Percentiles rank a stretch among this genome's conserved stretches.
phyloP scores from a whole-genome alignment of 2,797 vertebrate species.

The Chloroceryle inda region DNA sequence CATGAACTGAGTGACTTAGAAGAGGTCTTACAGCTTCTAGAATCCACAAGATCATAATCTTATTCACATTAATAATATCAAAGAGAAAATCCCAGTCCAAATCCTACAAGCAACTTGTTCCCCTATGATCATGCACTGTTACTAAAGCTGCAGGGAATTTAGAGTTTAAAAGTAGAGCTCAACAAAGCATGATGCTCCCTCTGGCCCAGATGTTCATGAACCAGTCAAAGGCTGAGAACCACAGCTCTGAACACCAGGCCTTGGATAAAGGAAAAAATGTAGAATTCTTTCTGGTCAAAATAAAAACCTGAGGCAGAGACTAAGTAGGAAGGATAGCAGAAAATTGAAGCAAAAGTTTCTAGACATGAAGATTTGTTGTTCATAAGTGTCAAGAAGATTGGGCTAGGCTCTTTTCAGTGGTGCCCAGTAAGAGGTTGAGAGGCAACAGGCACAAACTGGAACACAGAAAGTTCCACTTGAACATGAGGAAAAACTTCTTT shows the following conservation, averaged over 20 bases:
- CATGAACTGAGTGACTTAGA: not conserved
- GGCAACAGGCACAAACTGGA: no score
- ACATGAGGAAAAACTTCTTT: no score
- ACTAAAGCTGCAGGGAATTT: not conserved
- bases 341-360: not conserved
- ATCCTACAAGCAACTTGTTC: not conserved
- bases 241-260: not conserved
- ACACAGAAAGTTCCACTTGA: no score
- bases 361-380: not conserved
- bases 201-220: not conserved
- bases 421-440: no score
- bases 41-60: not conserved
- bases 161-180: not conserved
- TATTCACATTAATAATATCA: not conserved
- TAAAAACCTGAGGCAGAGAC: not conserved
- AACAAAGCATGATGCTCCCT: not conserved
- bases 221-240: not conserved
- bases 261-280: not conserved
- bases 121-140: not conserved
- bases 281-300: not conserved
- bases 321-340: not conserved
- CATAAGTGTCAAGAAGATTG: no score
- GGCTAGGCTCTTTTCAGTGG: no score
- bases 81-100: not conserved
- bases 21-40: not conserved